Conservation (phyloP, 1,140 invertebrate genomes). For the Dinoponera quadriceps region DNA sequence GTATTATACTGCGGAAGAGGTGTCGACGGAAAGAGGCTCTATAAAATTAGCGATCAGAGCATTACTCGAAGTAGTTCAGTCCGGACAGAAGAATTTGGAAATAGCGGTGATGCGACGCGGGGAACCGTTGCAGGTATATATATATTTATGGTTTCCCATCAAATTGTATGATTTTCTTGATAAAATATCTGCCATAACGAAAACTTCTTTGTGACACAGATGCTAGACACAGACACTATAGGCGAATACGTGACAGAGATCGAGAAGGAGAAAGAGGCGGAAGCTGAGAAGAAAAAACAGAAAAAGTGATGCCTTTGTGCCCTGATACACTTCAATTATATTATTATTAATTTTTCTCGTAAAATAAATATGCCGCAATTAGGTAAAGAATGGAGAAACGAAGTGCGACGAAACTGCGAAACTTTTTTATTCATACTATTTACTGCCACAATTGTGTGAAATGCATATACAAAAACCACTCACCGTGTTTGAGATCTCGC, state of each 20-base stretch:
- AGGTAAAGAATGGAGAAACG: slow-evolving; percentile 34
- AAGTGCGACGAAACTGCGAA: slow-evolving; percentile 45
- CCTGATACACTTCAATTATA: slow-evolving; percentile 72
- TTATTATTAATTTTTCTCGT: slow-evolving; percentile 80
- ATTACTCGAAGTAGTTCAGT: slow-evolving; percentile 99
- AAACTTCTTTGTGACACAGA: slow-evolving; percentile 86
- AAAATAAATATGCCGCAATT: slow-evolving; percentile 75
- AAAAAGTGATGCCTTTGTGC: slow-evolving; percentile 90
- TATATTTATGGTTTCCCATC: slow-evolving; percentile 19
- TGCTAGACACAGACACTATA: slow-evolving; percentile 96
- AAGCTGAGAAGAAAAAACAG: slow-evolving; percentile 98
- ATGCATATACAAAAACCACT: slow-evolving; percentile 56
- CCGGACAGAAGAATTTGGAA: slow-evolving; percentile 99
- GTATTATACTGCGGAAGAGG: slow-evolving; percentile 95
- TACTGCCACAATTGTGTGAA: slow-evolving; percentile 55
- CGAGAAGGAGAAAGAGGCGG: slow-evolving; percentile 99
- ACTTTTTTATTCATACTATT: slow-evolving; percentile 61
- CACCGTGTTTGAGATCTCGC: slow-evolving; percentile 37
- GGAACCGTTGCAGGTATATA: slow-evolving; percentile 90
- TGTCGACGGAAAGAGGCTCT: slow-evolving; percentile 94
- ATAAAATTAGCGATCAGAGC: slow-evolving; percentile 98
- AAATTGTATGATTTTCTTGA: background rate
- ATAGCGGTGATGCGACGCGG: slow-evolving; percentile 97
- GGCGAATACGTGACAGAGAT: slow-evolving; percentile 97
- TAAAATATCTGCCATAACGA: background rate